Evolutionary conservation across 2,797 vertebrate species (phyloP), one percentile per base, ranked within the genome.

Genomic region (Xyrichtys novacula): DNA sequence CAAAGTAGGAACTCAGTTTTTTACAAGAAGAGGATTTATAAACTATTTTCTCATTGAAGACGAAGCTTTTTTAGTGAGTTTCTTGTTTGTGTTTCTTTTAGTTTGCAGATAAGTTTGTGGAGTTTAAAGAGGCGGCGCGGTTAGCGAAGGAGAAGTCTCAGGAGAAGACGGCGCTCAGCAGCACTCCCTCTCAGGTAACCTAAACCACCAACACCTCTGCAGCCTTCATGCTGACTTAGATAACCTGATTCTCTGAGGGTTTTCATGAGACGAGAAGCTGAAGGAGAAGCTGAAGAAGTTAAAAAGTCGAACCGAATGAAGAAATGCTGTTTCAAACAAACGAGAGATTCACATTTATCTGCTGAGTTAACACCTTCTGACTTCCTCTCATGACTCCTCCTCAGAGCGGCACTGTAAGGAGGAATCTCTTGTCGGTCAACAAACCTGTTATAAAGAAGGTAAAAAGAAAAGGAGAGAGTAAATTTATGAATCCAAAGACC

Each of bases 51-150:
- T n/a, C n/a, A n/a, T n/a, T n/a, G n/a, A n/a, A n/a, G n/a, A n/a
- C n/a, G n/a, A 5, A 34, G 32, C 7, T 32, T 3, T 32, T 32
- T 17, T 15, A 6, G 16, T 3, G 34, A 17, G 0, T 61, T 10
- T 16, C 44, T 25, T 16, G 0, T 17, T 55, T 2, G n/a, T 60
- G 15, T 31, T 19, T 0, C 67, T 23, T 12, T 43, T 74, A 99
- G 98, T 99, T 99, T 92, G 96, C 98, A 74, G 97, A 99, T 62
- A 99, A 99, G 91, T 99, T 99, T 90, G 94, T 96, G 1, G 98
- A 99, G 92, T 98, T 99, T 90, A 99, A 98, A 88, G 97, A 99
- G 93, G 97, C 98, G 17, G 98, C 98, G 0, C 93, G 97, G 76
- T 84, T 97, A 73, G 98, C 97, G 43, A 99, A 98, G 85, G 98